A percentile compares a stretch with the other conserved stretches of the same genome.
Evolutionary conservation across 2,113 vertebrate species (phyloP).

Genomic region (Heterotis niloticus): DNA sequence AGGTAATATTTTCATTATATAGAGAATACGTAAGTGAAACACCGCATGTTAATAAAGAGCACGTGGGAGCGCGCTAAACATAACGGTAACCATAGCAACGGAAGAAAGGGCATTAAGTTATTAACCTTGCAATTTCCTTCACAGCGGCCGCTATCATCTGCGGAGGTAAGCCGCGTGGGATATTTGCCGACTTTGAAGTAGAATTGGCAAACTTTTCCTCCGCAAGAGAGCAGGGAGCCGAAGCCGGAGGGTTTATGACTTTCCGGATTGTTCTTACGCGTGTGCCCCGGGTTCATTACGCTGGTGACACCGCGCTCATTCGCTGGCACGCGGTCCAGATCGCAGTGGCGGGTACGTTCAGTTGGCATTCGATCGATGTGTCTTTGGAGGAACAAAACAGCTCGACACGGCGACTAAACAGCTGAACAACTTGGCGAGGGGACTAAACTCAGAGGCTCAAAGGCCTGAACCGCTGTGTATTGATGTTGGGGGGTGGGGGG

Average conservation of each 20-base stretch:
- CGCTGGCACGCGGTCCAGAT: not conserved
- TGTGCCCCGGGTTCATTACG: not conserved
- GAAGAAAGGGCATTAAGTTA: conserved; percentile 20
- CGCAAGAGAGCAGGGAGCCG: not conserved
- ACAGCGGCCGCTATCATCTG: conserved; percentile 4
- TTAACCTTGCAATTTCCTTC: conserved; percentile 21
- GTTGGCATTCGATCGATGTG: too few relatives aligned
- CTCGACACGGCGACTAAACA: too few relatives aligned
- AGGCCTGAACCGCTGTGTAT: too few relatives aligned
- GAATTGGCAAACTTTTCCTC: conserved; percentile 20
- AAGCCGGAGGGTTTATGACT: not conserved
- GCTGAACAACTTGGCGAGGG: too few relatives aligned
- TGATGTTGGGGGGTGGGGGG: conserved; percentile 56
- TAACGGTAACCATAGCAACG: conserved; percentile 20
- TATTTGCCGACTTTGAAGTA: not conserved
- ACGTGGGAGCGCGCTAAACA: conserved; percentile 6
- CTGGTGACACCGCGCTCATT: not conserved
- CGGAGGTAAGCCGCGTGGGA: not conserved
- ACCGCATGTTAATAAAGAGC: conserved; percentile 14
- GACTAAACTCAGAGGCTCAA: too few relatives aligned
- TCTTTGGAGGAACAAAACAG: too few relatives aligned
- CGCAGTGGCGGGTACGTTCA: too few relatives aligned
- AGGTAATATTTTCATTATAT: conserved; percentile 21
- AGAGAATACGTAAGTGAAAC: conserved; percentile 2
- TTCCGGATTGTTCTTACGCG: not conserved